Percentiles rank a stretch among this genome's conserved stretches.
Conservation (phyloP, 1,140 invertebrate species). For the Heliconius himera region DNA sequence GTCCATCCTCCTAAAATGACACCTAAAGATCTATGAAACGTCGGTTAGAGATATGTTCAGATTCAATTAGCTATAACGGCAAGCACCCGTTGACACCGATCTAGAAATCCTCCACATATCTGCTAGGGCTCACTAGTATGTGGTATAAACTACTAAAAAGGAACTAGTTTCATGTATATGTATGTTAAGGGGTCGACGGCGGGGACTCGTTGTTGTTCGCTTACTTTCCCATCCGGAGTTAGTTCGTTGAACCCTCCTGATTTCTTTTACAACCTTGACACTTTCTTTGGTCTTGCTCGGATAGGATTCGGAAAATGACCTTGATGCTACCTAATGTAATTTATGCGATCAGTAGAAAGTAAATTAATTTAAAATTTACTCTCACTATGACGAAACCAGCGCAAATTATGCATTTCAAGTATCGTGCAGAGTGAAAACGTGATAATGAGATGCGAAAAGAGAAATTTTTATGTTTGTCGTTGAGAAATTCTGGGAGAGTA, state of each 20-base stretch:
- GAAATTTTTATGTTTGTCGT: constrained; percentile 78
- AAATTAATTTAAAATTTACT: constrained; percentile 68
- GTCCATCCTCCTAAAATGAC: constrained; percentile 24
- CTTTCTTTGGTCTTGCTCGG: constrained; percentile 75
- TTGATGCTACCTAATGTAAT: constrained; percentile 53
- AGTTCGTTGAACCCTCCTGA: constrained; percentile 70
- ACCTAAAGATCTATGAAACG: neutral
- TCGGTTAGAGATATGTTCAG: constrained; percentile 20
- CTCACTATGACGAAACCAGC: constrained; percentile 69
- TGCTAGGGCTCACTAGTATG: constrained; percentile 34
- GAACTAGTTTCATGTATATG: constrained; percentile 66
- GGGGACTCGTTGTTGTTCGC: constrained; percentile 51
- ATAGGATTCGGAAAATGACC: constrained; percentile 53
- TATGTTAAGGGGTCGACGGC: constrained; percentile 73
- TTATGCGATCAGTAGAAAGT: constrained; percentile 62
- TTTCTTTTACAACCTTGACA: constrained; percentile 80
- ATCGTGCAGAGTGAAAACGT: constrained; percentile 75
- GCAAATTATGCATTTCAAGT: constrained; percentile 66
- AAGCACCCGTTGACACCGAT: constrained; percentile 42
- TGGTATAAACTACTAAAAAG: constrained; percentile 52
- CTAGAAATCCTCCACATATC: constrained; percentile 50
- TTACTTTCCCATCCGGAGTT: constrained; percentile 74
- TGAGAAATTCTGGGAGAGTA: constrained; percentile 77
- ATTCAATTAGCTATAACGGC: constrained; percentile 47
- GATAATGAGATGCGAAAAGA: constrained; percentile 79